Evolutionary conservation across 2,797 vertebrate species (phyloP).

Genomic region (Rhinichthys osculus): DNA sequence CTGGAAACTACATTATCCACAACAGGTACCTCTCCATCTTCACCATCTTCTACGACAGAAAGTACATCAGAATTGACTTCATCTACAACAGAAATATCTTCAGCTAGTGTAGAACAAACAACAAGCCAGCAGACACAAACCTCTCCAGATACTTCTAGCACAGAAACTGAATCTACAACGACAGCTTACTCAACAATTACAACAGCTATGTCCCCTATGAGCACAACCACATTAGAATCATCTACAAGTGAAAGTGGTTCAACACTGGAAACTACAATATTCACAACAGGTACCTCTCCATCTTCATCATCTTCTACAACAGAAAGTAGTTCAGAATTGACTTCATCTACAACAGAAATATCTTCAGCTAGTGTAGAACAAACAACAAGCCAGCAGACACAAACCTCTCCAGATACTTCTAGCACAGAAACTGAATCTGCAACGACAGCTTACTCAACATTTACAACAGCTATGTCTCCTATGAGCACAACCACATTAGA

Average conservation of each 20-base stretch:
- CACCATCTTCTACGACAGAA: not conserved
- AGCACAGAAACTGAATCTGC: no score
- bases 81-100: not conserved
- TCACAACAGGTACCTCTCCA: not conserved
- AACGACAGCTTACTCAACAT: no score
- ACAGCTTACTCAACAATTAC: not conserved
- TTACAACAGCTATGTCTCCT: no score
- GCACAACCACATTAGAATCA: not conserved
- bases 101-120: not conserved
- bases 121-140: conserved; percentile 8
- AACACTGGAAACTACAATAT: not conserved
- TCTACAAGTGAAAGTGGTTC: not conserved
- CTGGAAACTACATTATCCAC: not conserved
- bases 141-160: not conserved
- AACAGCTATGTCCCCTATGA: not conserved
- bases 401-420: no score
- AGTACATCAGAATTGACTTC: not conserved
- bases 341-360: no score
- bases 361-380: not conserved
- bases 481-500: no score
- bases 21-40: not conserved
- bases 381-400: not conserved
- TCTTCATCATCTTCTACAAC: no score
- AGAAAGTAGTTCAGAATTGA: not conserved
- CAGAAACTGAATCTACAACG: not conserved